These are phyloP conservation scores for Halcyon smyrnensis DNA, from an alignment of 2,797 vertebrate species.

Conservation along the genomic window DNA sequence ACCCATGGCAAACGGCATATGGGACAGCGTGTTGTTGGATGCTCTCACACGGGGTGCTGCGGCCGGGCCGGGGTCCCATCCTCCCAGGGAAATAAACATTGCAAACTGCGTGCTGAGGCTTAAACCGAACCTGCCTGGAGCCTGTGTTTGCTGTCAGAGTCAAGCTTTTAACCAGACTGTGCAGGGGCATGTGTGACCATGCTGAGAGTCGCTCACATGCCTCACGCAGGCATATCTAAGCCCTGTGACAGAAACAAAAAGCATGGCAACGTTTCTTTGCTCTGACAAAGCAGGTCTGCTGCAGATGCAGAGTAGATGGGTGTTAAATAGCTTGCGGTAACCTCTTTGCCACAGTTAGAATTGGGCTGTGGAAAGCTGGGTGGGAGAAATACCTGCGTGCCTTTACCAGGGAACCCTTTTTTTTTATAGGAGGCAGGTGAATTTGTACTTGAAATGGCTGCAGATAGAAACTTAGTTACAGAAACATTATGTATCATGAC, in stretches of 20 bases:
- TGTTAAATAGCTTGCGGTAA: background rate
- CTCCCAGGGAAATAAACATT: background rate
- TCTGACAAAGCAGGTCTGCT: background rate
- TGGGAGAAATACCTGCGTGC: background rate
- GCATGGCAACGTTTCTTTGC: background rate
- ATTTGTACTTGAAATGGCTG: background rate
- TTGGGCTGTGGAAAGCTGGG: background rate
- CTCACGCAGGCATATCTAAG: background rate
- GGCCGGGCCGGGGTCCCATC: background rate
- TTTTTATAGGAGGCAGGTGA: background rate
- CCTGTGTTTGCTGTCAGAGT: background rate
- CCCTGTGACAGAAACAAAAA: background rate
- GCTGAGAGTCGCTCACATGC: background rate
- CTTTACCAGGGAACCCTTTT: background rate
- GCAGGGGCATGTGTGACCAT: accelerated
- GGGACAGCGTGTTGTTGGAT: background rate
- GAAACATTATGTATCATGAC: background rate
- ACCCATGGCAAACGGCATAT: accelerated
- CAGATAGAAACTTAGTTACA: background rate
- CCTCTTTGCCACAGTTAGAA: background rate
- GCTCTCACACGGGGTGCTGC: background rate
- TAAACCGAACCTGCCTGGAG: background rate
- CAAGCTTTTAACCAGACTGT: background rate
- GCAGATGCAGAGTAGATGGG: background rate
- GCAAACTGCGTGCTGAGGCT: background rate